phyloP scores from a whole-genome alignment of 1,140 invertebrate genomes.

The Brachionus koreanus region DNA sequence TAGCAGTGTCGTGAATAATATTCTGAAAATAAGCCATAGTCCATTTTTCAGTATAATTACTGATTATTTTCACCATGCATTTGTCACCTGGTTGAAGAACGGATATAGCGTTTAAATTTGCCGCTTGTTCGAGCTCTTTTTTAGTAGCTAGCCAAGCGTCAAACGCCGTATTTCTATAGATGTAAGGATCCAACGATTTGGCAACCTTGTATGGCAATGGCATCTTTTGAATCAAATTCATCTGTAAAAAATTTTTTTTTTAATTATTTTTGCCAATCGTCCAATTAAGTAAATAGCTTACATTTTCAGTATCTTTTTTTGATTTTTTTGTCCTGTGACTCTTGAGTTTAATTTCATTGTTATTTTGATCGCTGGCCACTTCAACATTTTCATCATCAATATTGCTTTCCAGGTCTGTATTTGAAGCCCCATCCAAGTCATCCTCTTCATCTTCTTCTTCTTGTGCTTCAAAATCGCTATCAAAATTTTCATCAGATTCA shows the following conservation, averaged over 20 bases:
- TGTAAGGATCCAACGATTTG: slow-evolving; percentile 37
- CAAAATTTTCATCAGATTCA: slow-evolving; percentile 10
- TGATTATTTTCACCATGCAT: slow-evolving; percentile 36
- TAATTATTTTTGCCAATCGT: neutral
- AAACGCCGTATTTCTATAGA: slow-evolving; percentile 39
- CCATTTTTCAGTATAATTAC: slow-evolving; percentile 37
- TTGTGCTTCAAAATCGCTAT: neutral
- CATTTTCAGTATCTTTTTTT: neutral
- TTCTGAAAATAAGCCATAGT: slow-evolving; percentile 39
- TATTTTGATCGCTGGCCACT: neutral
- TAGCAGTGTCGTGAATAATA: slow-evolving; percentile 24
- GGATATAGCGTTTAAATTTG: slow-evolving; percentile 19
- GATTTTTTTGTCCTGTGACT: neutral
- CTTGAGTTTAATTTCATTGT: neutral
- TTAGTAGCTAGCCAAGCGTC: slow-evolving; percentile 44
- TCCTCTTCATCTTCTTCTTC: neutral
- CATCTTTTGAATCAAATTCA: slow-evolving; percentile 41
- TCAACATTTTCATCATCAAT: neutral
- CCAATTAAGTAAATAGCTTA: neutral
- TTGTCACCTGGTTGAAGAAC: slow-evolving; percentile 36
- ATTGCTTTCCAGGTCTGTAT: neutral
- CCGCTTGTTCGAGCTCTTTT: slow-evolving; percentile 42
- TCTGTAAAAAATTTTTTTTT: neutral
- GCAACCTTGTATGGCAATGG: slow-evolving; percentile 42
- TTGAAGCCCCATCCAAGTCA: neutral